Percentiles rank a stretch among this genome's conserved stretches.
Conservation (phyloP, 2,113 vertebrate species). For the rabbit (Oryctolagus cuniculus) region mOryCun1.1 NC_091449.1:66339501-66340000, state of each 20-base stretch:
- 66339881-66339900: not conserved
- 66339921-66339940: not conserved
- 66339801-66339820: not conserved
- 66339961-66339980: too few relatives aligned
- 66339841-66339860: not conserved
- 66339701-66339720: too few relatives aligned
- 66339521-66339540: rapidly evolving
- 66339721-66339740: too few relatives aligned
- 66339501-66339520: rapidly evolving
- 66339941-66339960: too few relatives aligned
- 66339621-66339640: too few relatives aligned
- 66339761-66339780: not conserved
- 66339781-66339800: not conserved
- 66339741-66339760: too few relatives aligned
- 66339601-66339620: too few relatives aligned
- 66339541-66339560: not conserved
- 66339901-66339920: rapidly evolving
- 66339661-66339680: too few relatives aligned
- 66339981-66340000: not conserved
- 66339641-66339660: too few relatives aligned
- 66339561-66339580: too few relatives aligned
- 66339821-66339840: rapidly evolving
- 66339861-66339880: rapidly evolving
- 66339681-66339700: too few relatives aligned
- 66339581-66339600: too few relatives aligned